Evolutionary conservation across 2,113 vertebrate genomes (phyloP).

Genomic region (Actenoides lindsayi): DNA sequence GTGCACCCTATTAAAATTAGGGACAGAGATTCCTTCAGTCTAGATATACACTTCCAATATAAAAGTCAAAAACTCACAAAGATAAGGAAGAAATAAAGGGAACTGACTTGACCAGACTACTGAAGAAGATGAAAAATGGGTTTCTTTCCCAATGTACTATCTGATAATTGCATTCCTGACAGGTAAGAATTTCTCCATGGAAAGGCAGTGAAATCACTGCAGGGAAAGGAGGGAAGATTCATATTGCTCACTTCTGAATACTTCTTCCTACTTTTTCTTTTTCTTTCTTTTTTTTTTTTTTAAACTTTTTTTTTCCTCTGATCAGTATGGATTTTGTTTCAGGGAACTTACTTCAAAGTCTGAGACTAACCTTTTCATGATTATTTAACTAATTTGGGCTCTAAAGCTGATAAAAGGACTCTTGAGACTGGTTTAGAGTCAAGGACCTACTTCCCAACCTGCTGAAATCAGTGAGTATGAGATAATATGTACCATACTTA

Average conservation of each 20-base stretch:
- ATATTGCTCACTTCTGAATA: background rate
- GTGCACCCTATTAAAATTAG: background rate
- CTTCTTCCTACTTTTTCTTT: background rate
- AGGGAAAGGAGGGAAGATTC: background rate
- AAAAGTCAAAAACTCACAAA: background rate
- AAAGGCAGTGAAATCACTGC: background rate
- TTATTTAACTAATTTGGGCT: background rate
- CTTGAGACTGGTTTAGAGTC: background rate
- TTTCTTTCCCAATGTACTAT: background rate
- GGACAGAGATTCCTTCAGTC: background rate
- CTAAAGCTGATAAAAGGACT: background rate
- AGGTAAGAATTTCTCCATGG: background rate
- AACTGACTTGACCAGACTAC: background rate
- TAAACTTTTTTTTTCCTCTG: background rate
- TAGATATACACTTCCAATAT: background rate
- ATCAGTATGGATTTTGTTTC: background rate
- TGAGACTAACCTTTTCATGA: background rate
- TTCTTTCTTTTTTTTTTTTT: no score
- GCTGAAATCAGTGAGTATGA: background rate
- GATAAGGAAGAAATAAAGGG: background rate
- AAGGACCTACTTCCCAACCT: background rate
- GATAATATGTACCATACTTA: background rate
- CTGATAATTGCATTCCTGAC: background rate
- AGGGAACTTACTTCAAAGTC: background rate
- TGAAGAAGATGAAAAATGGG: background rate